These are phyloP conservation scores for Amphimallon solstitiale DNA, from an alignment of 2,888 invertebrate genomes.

Conservation along the genomic window DNA sequence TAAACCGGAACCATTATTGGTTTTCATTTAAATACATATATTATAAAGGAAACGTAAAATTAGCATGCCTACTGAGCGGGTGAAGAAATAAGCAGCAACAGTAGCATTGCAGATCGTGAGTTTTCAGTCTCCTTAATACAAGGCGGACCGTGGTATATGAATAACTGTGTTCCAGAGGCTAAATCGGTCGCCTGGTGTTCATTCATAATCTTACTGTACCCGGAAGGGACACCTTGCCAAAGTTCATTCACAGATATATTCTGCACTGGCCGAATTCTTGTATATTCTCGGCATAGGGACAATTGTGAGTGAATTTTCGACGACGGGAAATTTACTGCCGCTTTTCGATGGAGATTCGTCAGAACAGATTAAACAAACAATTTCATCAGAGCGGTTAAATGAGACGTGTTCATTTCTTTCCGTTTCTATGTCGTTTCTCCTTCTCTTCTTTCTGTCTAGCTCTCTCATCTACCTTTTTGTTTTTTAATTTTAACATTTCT, in stretches of 20 bases:
- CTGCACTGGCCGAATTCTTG: slow-evolving; percentile 40
- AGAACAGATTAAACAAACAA: slow-evolving; percentile 33
- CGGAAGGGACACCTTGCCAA: slow-evolving; percentile 55
- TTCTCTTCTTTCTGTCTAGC: slow-evolving; percentile 2
- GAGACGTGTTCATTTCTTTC: slow-evolving; percentile 26
- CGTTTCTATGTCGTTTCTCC: background rate
- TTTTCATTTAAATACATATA: too few species aligned
- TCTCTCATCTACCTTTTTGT: too few species aligned
- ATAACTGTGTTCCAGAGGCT: slow-evolving; percentile 48
- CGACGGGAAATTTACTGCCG: slow-evolving; percentile 29
- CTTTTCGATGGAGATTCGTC: slow-evolving; percentile 31
- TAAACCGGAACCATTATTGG: too few species aligned
- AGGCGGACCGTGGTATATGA: slow-evolving; percentile 37
- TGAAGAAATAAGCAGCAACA: slow-evolving; percentile 8
- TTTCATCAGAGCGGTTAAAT: slow-evolving; percentile 32
- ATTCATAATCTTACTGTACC: slow-evolving; percentile 52
- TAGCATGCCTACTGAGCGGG: background rate
- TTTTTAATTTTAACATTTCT: too few species aligned
- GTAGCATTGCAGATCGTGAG: slow-evolving; percentile 19
- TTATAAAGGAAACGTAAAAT: too few species aligned
- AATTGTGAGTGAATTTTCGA: slow-evolving; percentile 35
- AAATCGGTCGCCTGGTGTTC: slow-evolving; percentile 53
- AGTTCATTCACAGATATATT: slow-evolving; percentile 54
- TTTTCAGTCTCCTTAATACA: slow-evolving; percentile 13
- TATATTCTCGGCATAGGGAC: slow-evolving; percentile 38